Evolutionary conservation across 2,113 vertebrate species (phyloP).

Genomic region (Rhynchopsitta pachyrhyncha): DNA sequence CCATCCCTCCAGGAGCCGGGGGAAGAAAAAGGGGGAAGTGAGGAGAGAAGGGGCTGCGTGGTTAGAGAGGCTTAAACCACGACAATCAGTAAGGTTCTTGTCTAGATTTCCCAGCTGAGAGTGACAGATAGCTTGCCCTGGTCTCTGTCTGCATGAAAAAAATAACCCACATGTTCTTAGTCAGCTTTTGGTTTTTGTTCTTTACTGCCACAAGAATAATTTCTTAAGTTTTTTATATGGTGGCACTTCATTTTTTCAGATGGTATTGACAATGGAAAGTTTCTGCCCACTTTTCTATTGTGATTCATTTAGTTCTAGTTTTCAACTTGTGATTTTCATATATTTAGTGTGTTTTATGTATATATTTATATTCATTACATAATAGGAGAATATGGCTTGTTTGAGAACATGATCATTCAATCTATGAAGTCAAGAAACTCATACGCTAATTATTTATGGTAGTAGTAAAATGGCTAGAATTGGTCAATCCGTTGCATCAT

Average conservation of each 20-base stretch:
- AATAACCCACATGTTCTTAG: rapidly evolving
- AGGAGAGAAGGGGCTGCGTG: no score
- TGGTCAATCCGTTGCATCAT: not conserved
- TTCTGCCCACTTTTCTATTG: not conserved
- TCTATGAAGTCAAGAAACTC: not conserved
- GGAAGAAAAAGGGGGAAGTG: no score
- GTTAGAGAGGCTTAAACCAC: no score
- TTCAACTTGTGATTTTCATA: not conserved
- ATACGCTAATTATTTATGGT: not conserved
- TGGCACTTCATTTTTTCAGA: not conserved
- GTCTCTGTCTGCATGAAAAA: not conserved
- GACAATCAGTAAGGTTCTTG: not conserved
- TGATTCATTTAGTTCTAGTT: not conserved
- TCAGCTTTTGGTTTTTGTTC: not conserved
- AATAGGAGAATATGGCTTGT: not conserved
- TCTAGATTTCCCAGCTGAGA: not conserved
- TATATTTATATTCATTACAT: not conserved
- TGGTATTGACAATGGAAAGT: not conserved
- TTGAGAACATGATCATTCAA: not conserved
- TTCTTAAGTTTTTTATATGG: not conserved
- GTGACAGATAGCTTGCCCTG: not conserved
- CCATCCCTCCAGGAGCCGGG: no score
- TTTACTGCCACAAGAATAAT: not conserved
- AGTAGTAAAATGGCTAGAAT: not conserved
- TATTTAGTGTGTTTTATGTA: not conserved